Conservation (phyloP, 2,113 vertebrate genomes). For the Apteryx owenii region DNA sequence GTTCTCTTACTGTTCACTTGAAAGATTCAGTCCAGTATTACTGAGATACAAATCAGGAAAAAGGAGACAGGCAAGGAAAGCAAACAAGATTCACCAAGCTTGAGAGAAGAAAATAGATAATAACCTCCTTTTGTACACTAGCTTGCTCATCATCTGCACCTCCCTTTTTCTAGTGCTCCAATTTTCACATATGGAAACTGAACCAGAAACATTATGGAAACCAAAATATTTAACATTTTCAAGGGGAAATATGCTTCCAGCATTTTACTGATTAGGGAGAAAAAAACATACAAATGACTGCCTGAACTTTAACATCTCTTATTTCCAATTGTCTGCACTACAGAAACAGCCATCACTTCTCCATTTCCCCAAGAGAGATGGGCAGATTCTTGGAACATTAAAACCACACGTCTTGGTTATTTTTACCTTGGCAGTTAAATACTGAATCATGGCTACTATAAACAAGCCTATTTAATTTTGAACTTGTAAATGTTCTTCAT, state of each 20-base stretch:
- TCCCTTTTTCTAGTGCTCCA: not conserved
- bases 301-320: not conserved
- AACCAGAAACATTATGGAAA: not conserved
- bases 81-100: not conserved
- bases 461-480: conserved; percentile 44
- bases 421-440: conserved; percentile 16
- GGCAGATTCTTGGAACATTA: not conserved
- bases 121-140: rapidly evolving
- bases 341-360: not conserved
- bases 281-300: not conserved
- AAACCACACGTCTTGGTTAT: not conserved
- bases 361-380: not conserved
- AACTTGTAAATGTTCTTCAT: not conserved
- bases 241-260: not conserved
- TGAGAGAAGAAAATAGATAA: rapidly evolving
- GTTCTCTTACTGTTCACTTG: not conserved
- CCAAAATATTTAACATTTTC: not conserved
- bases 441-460: not conserved
- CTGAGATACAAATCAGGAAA: not conserved
- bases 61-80: not conserved
- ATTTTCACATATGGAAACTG: rapidly evolving
- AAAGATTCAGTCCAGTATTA: not conserved
- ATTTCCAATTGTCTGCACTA: not conserved
- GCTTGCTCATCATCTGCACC: not conserved
- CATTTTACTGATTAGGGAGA: not conserved